Conservation (phyloP, 2,797 vertebrate species). For the Sebastes glaucus region DNA sequence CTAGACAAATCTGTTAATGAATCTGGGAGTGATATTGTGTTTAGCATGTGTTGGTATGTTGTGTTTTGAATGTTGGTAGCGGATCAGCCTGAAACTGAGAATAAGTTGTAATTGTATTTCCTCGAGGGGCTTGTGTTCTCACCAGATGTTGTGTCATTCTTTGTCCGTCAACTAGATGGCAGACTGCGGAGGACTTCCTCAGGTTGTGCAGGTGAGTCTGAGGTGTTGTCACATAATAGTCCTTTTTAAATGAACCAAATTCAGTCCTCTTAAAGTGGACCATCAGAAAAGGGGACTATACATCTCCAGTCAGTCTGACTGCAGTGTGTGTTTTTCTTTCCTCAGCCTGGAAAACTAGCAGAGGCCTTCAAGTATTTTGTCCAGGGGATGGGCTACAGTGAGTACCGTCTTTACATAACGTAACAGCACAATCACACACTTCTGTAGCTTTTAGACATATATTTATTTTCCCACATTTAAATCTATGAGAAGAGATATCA, state of each 20-base stretch:
- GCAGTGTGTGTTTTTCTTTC: slow-evolving; percentile 1
- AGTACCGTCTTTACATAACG: slow-evolving; percentile 52
- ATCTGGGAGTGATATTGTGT: neutral
- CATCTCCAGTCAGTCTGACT: neutral
- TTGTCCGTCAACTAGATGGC: slow-evolving; percentile 86
- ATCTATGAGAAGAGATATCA: neutral
- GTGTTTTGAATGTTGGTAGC: too few species aligned
- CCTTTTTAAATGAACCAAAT: too few species aligned
- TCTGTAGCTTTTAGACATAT: neutral
- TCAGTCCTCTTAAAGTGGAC: too few species aligned
- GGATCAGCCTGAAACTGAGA: too few species aligned
- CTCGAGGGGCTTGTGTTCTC: neutral
- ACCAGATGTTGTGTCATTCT: neutral
- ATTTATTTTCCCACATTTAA: neutral
- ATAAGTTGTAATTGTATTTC: too few species aligned
- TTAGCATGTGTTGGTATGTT: neutral
- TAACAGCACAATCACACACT: neutral
- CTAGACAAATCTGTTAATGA: neutral
- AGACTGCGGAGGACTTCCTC: slow-evolving; percentile 94
- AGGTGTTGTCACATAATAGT: too few species aligned
- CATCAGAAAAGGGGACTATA: too few species aligned
- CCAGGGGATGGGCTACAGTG: slow-evolving; percentile 86
- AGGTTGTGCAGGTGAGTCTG: slow-evolving; percentile 92
- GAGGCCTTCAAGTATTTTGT: slow-evolving; percentile 86
- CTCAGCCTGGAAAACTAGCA: slow-evolving; percentile 81